A percentile compares a stretch with the other conserved stretches of the same genome.
Evolutionary conservation across 37 sponge, comb jelly and placozoan species (phyloP).

Genomic region (Halisarca cf. caerulea): DNA sequence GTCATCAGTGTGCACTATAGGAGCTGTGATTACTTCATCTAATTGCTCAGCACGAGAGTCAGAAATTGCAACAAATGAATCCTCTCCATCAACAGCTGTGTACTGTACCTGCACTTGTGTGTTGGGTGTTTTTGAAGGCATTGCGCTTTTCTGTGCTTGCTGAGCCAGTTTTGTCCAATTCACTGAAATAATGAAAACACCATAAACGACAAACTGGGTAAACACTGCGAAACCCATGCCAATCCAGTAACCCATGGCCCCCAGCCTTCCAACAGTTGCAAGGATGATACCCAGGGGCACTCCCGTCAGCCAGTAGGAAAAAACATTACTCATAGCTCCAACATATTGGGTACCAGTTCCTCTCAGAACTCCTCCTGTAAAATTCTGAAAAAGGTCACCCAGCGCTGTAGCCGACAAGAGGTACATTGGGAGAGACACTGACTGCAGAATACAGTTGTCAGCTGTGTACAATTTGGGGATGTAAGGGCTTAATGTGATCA

Average conservation of each 20-base stretch:
- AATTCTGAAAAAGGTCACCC: neutral
- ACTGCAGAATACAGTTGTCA: neutral
- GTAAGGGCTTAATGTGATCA: neutral
- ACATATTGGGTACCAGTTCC: conserved; percentile 52
- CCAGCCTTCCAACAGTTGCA: conserved; percentile 40
- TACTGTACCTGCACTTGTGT: no score
- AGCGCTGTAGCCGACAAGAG: neutral
- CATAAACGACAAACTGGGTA: neutral
- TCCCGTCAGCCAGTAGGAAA: conserved; percentile 50
- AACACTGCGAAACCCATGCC: conserved; percentile 37
- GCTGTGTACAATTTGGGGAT: neutral
- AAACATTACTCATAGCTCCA: conserved; percentile 43
- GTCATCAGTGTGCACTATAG: no score
- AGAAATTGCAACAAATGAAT: no score
- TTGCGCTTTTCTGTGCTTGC: conserved; percentile 1
- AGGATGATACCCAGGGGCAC: conserved; percentile 54
- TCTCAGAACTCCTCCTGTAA: conserved; percentile 40
- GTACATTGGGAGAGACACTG: neutral
- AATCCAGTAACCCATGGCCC: conserved; percentile 61
- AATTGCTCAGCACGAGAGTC: no score
- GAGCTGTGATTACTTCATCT: no score
- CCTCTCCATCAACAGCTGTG: no score
- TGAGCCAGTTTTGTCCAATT: conserved; percentile 61
- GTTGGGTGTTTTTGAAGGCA: no score
- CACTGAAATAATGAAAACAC: conserved; percentile 16